Percentiles rank a stretch among this genome's conserved stretches.
Evolutionary conservation across 1,140 invertebrate genomes (phyloP).

Genomic region (Apis laboriosa): DNA sequence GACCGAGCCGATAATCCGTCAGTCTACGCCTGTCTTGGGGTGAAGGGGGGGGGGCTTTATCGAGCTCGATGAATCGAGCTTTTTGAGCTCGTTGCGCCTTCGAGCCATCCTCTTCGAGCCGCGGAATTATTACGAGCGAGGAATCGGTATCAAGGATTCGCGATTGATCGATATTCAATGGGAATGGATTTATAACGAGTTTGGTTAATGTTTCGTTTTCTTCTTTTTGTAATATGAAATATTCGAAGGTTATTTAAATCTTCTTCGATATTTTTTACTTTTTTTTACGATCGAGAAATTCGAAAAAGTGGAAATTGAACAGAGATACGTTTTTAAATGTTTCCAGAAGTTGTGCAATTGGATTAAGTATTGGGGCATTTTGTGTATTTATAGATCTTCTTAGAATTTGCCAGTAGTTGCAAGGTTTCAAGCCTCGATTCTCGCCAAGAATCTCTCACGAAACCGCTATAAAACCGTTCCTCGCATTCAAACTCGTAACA

Average conservation of each 20-base stretch:
- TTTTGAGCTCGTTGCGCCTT: not conserved
- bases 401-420: not conserved
- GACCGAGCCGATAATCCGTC: conserved; percentile 23
- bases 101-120: not conserved
- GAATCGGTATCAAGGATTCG: too few relatives aligned
- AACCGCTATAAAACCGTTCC: not conserved
- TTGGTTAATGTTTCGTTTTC: too few relatives aligned
- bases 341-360: not conserved
- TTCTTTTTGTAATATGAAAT: too few relatives aligned
- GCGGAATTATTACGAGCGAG: too few relatives aligned
- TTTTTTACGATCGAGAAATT: too few relatives aligned
- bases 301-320: too few relatives aligned
- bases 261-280: too few relatives aligned
- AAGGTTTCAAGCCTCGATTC: not conserved
- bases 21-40: not conserved
- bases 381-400: not conserved
- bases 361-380: not conserved
- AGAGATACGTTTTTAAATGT: not conserved
- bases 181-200: too few relatives aligned
- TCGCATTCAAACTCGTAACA: too few relatives aligned
- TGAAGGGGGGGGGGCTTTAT: not conserved
- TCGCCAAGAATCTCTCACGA: not conserved
- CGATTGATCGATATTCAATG: not conserved
- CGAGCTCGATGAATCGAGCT: not conserved
- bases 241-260: too few relatives aligned